Evolutionary conservation across 2,797 vertebrate genomes (phyloP), one percentile per base, ranked within the genome.

Genomic region (Luscinia luscinia): DNA sequence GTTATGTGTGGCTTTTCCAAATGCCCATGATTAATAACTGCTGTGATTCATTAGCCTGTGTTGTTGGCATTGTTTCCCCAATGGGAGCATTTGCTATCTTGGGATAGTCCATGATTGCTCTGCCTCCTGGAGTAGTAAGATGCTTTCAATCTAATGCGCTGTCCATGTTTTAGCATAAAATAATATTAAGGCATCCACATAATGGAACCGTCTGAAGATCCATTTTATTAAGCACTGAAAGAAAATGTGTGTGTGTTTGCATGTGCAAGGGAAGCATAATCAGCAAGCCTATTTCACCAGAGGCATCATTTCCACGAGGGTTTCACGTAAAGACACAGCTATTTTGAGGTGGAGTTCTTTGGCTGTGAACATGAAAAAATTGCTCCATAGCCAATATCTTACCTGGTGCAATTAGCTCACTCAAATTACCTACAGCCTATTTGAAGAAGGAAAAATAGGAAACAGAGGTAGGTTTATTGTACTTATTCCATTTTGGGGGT

Each of bases 121-220:
- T 96, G 93, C 93, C 85, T 74, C 21, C 41, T 94, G 74, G 52
- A 96, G 48, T 55, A 76, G 79, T 62, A 58, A 96, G 95, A 97
- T 96, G 96, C 89, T 97, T 97, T 97, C 94, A 96, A 88, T 95
- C 87, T 95, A 95, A 96, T 96, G 93, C 0, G 0, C 70, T 91
- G 57, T 79, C 94, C 93, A 82, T 52, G 87, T 94, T 97, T 96
- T 95, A 97, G 89, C 95, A 95, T 96, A 96, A 96, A 97, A 96
- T 94, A 96, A 94, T 95, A 97, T 97, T 97, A 96, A 96, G 94
- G 85, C 91, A 48, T 93, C 45, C 93, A 77, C 94, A 90, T 96
- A 97, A 96, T 97, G 96, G 95, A 95, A 84, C 59, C 9, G 0
- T 94, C 93, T 93, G 91, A 93, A 96, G 94, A 96, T 94, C 85